Base-by-base conservation (phyloP, 2,888 invertebrate genomes). In the Luperina testacea region DNA sequence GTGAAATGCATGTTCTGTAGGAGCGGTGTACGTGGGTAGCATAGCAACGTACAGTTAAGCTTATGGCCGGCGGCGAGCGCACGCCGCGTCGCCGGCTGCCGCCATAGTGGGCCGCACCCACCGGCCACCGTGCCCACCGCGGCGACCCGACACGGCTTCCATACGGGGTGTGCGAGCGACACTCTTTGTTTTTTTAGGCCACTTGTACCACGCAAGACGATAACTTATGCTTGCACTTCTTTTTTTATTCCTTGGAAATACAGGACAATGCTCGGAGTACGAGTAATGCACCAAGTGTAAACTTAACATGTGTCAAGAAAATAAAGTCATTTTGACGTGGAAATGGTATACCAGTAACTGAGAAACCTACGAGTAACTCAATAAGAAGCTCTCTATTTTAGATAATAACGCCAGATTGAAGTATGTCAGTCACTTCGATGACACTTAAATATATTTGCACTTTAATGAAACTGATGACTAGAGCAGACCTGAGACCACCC, bases 91-190 rank as follows among this genome's bases (percentile, higher is more conserved):
- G 78, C 74, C 77, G 77, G 59, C 68, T 65, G 81, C 74, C 84
- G 75, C 80, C 82, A 86, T 81, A 81, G 89, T 83, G 89, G 87
- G 91, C 90, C 89, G 90, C 89, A 80, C 89, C 87, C 87, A 90
- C 90, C 87, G 89, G 86, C 85, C 84, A 89, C 89, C 90, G 89
- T 84, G 79, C 89, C 89, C 87, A 88, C 91, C 82, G 78, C 82
- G 45, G 59, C 84, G 82, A 82, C 78, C 80, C 83, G 84, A 75
- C 86, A 87, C 86, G 87, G 86, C 88, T 86, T 82, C 88, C 78
- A 89, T 82, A 82, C 80, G 79, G 89, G 87, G 90, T 90, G 90
- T 90, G 83, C 75, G 83, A 85, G 89, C 87, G 89, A 87, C 78
- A 88, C 80, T 85, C 85, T 87, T 87, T 86, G 82, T 82, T 89